Conservation (phyloP, 1,140 invertebrate genomes). For the Bombus pascuorum region DNA sequence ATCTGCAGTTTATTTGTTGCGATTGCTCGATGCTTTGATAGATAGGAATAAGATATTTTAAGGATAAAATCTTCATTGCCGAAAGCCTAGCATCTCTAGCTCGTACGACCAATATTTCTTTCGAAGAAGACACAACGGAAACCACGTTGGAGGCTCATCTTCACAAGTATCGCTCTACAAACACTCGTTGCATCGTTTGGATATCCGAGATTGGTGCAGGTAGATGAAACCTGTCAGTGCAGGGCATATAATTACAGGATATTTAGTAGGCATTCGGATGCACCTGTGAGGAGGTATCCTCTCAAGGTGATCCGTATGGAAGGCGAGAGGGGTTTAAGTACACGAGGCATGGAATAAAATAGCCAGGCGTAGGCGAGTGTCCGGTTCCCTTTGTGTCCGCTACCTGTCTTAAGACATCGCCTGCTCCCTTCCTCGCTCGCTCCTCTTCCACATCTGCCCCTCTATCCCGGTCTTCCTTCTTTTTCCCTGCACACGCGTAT, state of each 20-base stretch:
- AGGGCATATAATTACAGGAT: conserved; percentile 75
- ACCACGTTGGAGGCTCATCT: neutral
- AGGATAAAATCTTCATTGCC: neutral
- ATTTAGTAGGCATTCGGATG: conserved; percentile 71
- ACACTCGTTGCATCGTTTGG: conserved; percentile 36
- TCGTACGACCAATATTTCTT: neutral
- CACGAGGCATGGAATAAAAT: conserved; percentile 69
- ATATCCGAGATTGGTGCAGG: conserved; percentile 70
- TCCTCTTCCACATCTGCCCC: conserved; percentile 35
- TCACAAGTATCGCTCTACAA: conserved; percentile 2
- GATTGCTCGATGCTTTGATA: too few relatives aligned
- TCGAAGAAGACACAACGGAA: neutral
- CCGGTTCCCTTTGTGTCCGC: conserved; percentile 79
- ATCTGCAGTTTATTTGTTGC: too few relatives aligned
- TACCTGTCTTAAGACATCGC: conserved; percentile 81
- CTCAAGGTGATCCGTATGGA: conserved; percentile 50
- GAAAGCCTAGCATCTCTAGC: neutral
- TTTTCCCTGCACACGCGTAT: conserved; percentile 63
- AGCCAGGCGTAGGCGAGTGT: conserved; percentile 77
- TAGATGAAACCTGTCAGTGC: conserved; percentile 66
- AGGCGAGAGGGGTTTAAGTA: conserved; percentile 54
- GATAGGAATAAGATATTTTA: too few relatives aligned
- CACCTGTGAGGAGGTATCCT: conserved; percentile 71
- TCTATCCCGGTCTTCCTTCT: conserved; percentile 45
- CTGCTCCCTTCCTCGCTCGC: conserved; percentile 54